Evolutionary conservation across 2,797 vertebrate species (phyloP), one percentile per base, ranked within the genome.

Genomic region (Chaetophractus vellerosus): DNA sequence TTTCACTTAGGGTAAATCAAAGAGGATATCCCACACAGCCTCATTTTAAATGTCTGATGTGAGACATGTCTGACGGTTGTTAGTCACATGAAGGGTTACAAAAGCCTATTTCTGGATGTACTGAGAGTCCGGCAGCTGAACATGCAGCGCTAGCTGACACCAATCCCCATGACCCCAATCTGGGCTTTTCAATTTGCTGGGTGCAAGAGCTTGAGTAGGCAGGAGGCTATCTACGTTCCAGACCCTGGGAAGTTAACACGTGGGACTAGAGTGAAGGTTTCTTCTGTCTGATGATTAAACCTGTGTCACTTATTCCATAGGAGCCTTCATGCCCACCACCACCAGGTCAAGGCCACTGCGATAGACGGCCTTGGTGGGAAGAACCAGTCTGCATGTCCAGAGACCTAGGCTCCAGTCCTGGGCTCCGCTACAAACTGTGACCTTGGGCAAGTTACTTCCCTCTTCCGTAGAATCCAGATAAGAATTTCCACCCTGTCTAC

Each of bases 31-130:
- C 28, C 48, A 61, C 2, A 9, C 1, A 26, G 76, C 76, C 41
- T 78, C 63, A n/a, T 94, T 82, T 91, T 68, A 55, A 79, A 79
- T 8, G 45, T 71, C 75, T 80, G 36, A n/a, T 71, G n/a, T n/a
- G n/a, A n/a, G n/a, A n/a, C n/a, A 79, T 8, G 45, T 71, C 75
- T 80, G 36, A n/a, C 66, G 33, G 10, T 59, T 69, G n/a, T 82
- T 31, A 41, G 78, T 92, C n/a, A 63, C 11, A 31, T 76, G 15
- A 78, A 68, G 11, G 41, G n/a, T 82, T 85, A 45, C 52, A n/a
- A 72, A 86, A 81, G 79, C 41, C 63, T 63, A 63, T 91, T 94
- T 90, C 92, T 68, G 52, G 38, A 71, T 48, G 61, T 76, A 76
- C 36, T 6, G 45, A 38, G 38, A 91, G 52, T 64, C 38, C 16